Percentiles rank a stretch among this genome's conserved stretches.
Evolutionary conservation across 2,797 vertebrate species (phyloP).

Genomic region (Tenualosa ilisha): DNA sequence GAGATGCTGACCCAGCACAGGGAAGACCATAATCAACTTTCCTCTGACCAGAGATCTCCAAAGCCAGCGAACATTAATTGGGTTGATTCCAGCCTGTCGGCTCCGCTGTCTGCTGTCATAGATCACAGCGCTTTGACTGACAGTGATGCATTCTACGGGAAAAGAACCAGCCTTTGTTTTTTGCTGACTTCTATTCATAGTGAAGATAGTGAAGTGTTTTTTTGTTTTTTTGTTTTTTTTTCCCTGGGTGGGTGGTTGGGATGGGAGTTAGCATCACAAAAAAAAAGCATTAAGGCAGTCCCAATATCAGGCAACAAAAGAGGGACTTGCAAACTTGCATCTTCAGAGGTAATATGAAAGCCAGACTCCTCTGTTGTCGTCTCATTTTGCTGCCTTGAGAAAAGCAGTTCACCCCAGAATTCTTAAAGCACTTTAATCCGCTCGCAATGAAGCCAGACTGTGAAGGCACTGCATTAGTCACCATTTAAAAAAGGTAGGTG

Average conservation of each 20-base stretch:
- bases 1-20: conserved; percentile 60
- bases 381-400: neutral
- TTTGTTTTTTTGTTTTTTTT: neutral
- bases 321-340: neutral
- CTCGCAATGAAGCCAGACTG: neutral
- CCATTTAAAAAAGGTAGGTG: conserved; percentile 40
- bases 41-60: conserved; percentile 53
- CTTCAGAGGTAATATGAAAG: neutral
- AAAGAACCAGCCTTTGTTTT: conserved; percentile 34
- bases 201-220: neutral
- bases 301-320: neutral
- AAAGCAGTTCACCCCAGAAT: neutral
- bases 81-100: conserved; percentile 63
- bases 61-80: conserved; percentile 61
- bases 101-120: conserved; percentile 59
- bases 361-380: neutral
- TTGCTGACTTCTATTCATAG: conserved; percentile 1
- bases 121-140: conserved; percentile 59
- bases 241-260: neutral
- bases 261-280: neutral
- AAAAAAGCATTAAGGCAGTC: neutral
- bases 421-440: neutral
- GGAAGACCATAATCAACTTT: conserved; percentile 63
- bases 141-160: conserved; percentile 59
- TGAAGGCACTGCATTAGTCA: neutral